Evolutionary conservation across 2,113 vertebrate genomes (phyloP).

Genomic region (Hiodon tergisus): DNA sequence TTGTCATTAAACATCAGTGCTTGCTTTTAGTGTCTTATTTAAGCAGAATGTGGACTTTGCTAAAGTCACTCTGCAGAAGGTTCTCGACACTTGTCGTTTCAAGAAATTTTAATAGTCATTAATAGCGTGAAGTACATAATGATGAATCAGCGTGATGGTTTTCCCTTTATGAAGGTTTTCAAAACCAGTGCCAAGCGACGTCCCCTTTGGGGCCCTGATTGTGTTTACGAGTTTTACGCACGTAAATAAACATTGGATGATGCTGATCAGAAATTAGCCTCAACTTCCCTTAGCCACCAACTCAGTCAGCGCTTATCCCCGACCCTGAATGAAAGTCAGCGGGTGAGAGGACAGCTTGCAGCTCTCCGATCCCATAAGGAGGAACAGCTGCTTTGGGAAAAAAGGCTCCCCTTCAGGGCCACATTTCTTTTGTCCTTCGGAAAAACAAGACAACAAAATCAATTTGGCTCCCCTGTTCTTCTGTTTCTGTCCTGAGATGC

Average conservation of each 20-base stretch:
- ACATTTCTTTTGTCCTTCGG: constrained; percentile 46
- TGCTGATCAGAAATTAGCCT: constrained; percentile 47
- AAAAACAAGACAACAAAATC: constrained; percentile 34
- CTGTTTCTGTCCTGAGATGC: constrained; percentile 36
- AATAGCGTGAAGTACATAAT: neutral
- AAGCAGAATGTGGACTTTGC: neutral
- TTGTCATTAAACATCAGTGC: too few relatives aligned
- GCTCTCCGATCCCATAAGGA: constrained; percentile 29
- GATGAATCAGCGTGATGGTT: neutral
- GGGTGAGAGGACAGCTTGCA: constrained; percentile 21
- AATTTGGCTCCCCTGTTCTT: constrained; percentile 49
- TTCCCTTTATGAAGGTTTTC: constrained; percentile 20
- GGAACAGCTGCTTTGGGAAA: constrained; percentile 18
- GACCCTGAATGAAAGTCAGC: constrained; percentile 36
- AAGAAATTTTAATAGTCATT: too few relatives aligned
- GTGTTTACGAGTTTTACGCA: constrained; percentile 42
- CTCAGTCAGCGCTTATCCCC: neutral
- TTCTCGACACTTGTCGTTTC: too few relatives aligned
- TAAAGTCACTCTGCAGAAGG: neutral
- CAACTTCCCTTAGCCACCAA: constrained; percentile 38
- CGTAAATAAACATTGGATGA: constrained; percentile 43
- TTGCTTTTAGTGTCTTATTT: neutral
- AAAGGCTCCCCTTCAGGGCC: constrained; percentile 8
- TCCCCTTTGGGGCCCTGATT: constrained; percentile 36
- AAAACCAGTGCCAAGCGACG: constrained; percentile 34